Percentiles rank a stretch among this genome's conserved stretches.
Conservation (phyloP, 2,113 vertebrate genomes). For the Scomber japonicus region DNA sequence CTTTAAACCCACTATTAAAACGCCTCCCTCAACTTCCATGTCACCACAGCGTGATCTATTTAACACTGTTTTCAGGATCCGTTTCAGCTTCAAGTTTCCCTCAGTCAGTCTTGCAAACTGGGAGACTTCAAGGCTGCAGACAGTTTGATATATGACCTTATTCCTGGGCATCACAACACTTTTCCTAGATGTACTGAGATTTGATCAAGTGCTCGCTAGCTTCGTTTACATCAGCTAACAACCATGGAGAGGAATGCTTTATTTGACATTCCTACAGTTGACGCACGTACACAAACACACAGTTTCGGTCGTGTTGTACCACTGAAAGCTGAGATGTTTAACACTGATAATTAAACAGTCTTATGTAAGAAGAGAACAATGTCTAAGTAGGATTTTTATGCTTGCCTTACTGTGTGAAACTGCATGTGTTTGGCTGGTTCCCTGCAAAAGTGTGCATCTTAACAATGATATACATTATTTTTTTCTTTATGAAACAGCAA, state of each 20-base stretch:
- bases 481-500: too few relatives aligned
- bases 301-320: constrained; percentile 69
- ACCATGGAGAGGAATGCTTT: constrained; percentile 49
- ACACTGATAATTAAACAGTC: constrained; percentile 63
- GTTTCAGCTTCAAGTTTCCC: constrained; percentile 49
- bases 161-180: constrained; percentile 14
- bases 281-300: constrained; percentile 26
- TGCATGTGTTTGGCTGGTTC: not conserved
- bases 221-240: constrained; percentile 19
- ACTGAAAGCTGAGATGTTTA: constrained; percentile 71
- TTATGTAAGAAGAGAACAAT: constrained; percentile 36
- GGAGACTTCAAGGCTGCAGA: not conserved
- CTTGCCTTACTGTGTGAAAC: constrained; percentile 5
- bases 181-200: constrained; percentile 2
- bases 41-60: constrained; percentile 35
- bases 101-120: not conserved
- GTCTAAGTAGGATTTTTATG: constrained; percentile 15
- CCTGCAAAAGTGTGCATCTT: not conserved
- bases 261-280: constrained; percentile 52
- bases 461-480: not conserved
- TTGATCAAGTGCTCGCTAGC: not conserved
- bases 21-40: constrained; percentile 28
- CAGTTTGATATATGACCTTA: constrained; percentile 20
- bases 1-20: constrained; percentile 50
- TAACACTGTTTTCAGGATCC: constrained; percentile 40